Conservation (phyloP, 2,113 vertebrate genomes). For the Mungos mungo region DNA sequence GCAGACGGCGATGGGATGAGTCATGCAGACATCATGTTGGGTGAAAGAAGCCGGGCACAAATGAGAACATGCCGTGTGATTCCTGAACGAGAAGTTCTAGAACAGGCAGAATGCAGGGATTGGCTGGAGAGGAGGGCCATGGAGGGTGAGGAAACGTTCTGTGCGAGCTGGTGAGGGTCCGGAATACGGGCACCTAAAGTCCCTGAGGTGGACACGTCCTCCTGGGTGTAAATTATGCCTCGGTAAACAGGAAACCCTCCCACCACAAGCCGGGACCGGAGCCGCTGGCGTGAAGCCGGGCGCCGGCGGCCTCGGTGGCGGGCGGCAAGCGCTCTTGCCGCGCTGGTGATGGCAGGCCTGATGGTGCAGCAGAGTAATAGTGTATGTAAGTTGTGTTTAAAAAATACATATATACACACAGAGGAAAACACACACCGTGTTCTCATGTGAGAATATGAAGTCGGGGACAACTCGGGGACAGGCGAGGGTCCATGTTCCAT, state of each 20-base stretch:
- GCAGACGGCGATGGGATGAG: not conserved
- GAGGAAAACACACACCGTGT: not conserved
- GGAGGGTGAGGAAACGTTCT: not conserved
- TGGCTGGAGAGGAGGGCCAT: no score
- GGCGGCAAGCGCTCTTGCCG: not conserved
- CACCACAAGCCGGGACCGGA: rapidly evolving
- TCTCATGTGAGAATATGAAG: not conserved
- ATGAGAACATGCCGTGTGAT: not conserved
- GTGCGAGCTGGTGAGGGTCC: rapidly evolving
- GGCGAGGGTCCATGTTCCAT: rapidly evolving
- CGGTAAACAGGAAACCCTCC: not conserved
- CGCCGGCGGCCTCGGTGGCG: rapidly evolving
- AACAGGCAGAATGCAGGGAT: not conserved
- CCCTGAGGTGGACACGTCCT: rapidly evolving
- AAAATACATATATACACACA: no score
- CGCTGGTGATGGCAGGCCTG: no score
- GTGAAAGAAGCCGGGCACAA: not conserved
- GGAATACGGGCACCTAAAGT: no score
- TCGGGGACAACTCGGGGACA: not conserved
- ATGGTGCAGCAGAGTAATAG: not conserved
- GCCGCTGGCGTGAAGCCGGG: rapidly evolving
- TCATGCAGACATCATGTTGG: not conserved
- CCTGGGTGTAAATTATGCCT: rapidly evolving
- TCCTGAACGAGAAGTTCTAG: not conserved
- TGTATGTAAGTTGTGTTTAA: not conserved